Evolutionary conservation across 2,888 invertebrate species (phyloP).

Genomic region (Drosophila vallismaia): DNA sequence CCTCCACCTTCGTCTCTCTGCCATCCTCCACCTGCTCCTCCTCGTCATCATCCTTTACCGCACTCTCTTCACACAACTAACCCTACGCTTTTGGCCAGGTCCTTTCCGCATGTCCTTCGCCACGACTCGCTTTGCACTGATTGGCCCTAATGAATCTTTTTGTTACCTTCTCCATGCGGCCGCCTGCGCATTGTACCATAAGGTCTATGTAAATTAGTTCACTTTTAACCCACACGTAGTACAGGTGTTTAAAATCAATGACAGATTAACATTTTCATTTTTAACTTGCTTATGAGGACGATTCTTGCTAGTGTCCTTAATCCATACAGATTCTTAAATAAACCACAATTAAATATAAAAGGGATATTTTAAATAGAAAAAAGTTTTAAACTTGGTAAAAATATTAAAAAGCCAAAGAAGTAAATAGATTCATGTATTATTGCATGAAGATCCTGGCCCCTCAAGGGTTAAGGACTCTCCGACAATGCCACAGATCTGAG

Average conservation of each 20-base stretch:
- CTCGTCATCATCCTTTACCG: not conserved
- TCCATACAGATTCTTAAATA: no score
- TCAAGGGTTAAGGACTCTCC: slow-evolving; percentile 61
- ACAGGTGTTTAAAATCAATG: not conserved
- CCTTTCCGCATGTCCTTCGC: slow-evolving; percentile 38
- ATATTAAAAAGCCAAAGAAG: not conserved
- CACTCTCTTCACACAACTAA: slow-evolving; percentile 5
- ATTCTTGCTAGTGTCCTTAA: no score
- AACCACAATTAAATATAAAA: no score
- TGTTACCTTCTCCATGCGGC: slow-evolving; percentile 69
- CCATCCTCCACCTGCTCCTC: not conserved
- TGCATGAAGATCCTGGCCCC: not conserved
- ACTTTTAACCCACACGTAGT: slow-evolving; percentile 67
- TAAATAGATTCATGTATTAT: not conserved
- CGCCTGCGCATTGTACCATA: slow-evolving; percentile 75
- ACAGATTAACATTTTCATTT: slow-evolving; percentile 16
- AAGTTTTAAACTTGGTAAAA: not conserved
- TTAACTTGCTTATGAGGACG: no score
- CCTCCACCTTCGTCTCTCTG: slow-evolving; percentile 7
- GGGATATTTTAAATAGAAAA: no score
- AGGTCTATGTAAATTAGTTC: slow-evolving; percentile 77
- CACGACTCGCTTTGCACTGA: slow-evolving; percentile 69
- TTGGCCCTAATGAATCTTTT: slow-evolving; percentile 77
- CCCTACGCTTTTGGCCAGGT: slow-evolving; percentile 31
- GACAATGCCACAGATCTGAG: slow-evolving; percentile 58